phyloP scores from a whole-genome alignment of 2,888 invertebrate genomes.

The Alcis repandata region DNA sequence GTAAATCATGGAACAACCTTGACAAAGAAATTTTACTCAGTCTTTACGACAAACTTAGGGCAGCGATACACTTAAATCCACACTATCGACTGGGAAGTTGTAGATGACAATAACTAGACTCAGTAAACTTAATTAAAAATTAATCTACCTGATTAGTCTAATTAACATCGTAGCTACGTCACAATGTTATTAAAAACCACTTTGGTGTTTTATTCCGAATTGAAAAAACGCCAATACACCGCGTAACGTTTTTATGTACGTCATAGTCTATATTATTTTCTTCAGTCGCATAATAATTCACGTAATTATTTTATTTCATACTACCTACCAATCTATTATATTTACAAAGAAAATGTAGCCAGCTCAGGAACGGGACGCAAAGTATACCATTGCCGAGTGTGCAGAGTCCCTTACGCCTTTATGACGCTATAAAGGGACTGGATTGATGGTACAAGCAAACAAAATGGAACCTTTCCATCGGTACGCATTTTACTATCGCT shows the following conservation, averaged over 20 bases:
- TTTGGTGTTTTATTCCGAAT: no score
- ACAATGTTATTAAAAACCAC: no score
- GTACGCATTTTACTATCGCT: conserved; percentile 40
- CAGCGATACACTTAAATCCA: conserved; percentile 11
- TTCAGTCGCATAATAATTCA: no score
- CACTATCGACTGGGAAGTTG: not conserved
- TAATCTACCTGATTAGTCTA: no score
- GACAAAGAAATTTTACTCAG: conserved; percentile 55
- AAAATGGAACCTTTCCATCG: conserved; percentile 43
- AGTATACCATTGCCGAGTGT: conserved; percentile 13
- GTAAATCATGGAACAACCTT: conserved; percentile 53
- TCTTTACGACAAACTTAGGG: conserved; percentile 47
- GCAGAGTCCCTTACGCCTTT: conserved; percentile 28
- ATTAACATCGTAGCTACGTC: no score
- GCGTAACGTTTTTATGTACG: no score
- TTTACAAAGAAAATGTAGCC: not conserved
- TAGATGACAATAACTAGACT: not conserved
- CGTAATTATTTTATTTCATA: no score
- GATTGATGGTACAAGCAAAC: conserved; percentile 45
- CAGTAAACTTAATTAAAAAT: not conserved
- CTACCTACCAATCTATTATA: no score
- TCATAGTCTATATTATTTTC: no score
- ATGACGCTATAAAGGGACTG: conserved; percentile 47
- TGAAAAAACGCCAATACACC: no score
- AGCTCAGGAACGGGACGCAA: conserved; percentile 1